Base-by-base conservation (phyloP, 2,888 invertebrate species). In the Drosophila quinaria region DNA sequence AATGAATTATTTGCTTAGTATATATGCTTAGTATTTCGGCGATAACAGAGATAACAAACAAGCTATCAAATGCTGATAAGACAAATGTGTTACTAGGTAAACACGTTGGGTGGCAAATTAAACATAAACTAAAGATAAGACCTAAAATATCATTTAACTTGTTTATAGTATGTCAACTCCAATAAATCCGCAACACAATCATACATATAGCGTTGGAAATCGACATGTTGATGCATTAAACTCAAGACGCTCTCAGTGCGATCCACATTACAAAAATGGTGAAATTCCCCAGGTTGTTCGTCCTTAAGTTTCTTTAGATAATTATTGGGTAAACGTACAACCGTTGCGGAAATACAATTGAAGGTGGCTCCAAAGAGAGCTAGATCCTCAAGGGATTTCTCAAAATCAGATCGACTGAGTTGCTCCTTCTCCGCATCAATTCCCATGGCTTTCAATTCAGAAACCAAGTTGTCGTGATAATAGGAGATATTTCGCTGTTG, bases 341-440 rank as follows among this genome's bases (percentile, higher is more conserved):
- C 66, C 0, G 91, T 91, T 1, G 90, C 88, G 1, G 80, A 79
- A 31, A 92, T 87, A 55, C 92, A 92, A 29, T 93, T 93, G 51
- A 91, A 92, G 51, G 91, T 90, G 33, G 91, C 89, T 0, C 92
- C 91, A 46, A 92, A 91, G 9, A 93, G 74, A 42, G 91, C 87
- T 59, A 92, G 92, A 17, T 90, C 86, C 8, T 90, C 70, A 3
- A 93, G 64, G 41, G 92, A 92, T 35, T 90, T 70, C 3, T 89
- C 56, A 66, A 94, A 93, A 10, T 90, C 85, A 0, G 72, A 11
- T 42, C 78, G 89, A 17, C 91, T 83, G 3, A 93, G 75, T 39
- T 92, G 78, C 33, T 92, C 84, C 22, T 91, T 64, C 0, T 70
- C 58, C 5, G 89, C 61, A 47, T 89, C 78, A 2, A 92, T 59